A percentile compares a stretch with the other conserved stretches of the same genome.
phyloP scores from a whole-genome alignment of 2,888 invertebrate species.

The Zhengitettix transpicula region DNA sequence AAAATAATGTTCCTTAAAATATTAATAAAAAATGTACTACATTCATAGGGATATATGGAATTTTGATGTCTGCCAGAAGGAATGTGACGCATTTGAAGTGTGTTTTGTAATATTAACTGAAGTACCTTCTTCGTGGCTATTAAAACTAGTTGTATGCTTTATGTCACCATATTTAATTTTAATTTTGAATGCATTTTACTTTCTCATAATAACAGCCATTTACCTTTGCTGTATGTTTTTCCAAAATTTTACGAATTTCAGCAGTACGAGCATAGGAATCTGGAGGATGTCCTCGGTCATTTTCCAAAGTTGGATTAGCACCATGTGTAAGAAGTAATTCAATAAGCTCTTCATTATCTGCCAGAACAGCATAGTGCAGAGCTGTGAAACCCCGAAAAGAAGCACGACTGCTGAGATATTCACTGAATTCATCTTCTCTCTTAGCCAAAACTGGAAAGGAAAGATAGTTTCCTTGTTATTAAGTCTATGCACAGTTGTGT shows the following conservation, averaged over 20 bases:
- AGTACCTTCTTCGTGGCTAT: too few species aligned
- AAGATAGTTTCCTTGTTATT: background rate
- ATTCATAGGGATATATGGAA: too few species aligned
- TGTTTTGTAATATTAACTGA: too few species aligned
- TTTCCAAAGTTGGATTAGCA: slow-evolving; percentile 55
- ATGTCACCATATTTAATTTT: too few species aligned
- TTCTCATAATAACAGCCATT: background rate
- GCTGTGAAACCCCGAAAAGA: slow-evolving; percentile 75
- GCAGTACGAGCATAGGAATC: slow-evolving; percentile 52
- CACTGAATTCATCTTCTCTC: slow-evolving; percentile 71
- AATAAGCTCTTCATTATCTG: slow-evolving; percentile 46
- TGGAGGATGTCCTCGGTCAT: slow-evolving; percentile 61
- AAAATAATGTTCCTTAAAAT: too few species aligned
- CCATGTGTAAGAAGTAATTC: slow-evolving; percentile 51
- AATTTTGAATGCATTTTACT: too few species aligned
- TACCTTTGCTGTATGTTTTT: slow-evolving; percentile 29
- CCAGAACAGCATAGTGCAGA: slow-evolving; percentile 73
- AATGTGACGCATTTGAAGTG: too few species aligned
- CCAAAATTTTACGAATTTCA: slow-evolving; percentile 44
- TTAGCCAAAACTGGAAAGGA: slow-evolving; percentile 28
- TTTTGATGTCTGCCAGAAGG: too few species aligned
- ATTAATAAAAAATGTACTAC: too few species aligned
- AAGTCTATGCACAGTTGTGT: background rate
- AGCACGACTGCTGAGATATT: slow-evolving; percentile 48
- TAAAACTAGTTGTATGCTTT: too few species aligned